Evolutionary conservation across 2,888 invertebrate species (phyloP), one percentile per base, ranked within the genome.

Genomic region (Campaea margaritaria): DNA sequence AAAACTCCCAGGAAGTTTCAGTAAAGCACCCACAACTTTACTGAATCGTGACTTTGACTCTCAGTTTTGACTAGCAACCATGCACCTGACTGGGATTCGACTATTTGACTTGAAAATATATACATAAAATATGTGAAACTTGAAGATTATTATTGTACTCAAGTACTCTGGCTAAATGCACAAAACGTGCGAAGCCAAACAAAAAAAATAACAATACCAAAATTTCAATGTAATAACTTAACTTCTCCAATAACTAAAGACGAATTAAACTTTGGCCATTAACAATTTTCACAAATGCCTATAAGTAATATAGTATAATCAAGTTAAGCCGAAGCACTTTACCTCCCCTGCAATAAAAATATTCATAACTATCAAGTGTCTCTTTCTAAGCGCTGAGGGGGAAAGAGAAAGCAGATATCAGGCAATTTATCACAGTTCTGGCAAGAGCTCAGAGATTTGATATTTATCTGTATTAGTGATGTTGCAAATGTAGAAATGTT

Each of bases 221-320:
- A 36, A 1, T 42, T 42, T 42, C 15, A 42, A 42, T 42, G 11
- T 16, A 42, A 16, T 42, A 5, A 16, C 14, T 13, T 9, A 45
- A 55, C 41, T 42, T 27, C 13, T 31, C 15, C n/a, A 28, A 36
- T 28, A 0, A 31, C 15, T 38, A 15, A 38, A 28, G n/a, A 44
- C 49, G 13, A 45, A 28, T 3, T 14, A n/a, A 14, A 45, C 13
- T 28, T 31, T 15, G 0, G n/a, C 11, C 9, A 14, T 28, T 28
- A 45, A n/a, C 27, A 9, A 34, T 11, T 34, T 14, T 46, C 12
- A n/a, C 46, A 31, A 46, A 15, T 10, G 34, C 21, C 38, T 47
- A n/a, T 7, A 28, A 59, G 68, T 64, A 72, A n/a, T n/a, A 66
- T 69, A 65, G 69, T 63, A 66, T 63, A 41, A 50, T 50, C 41